These are phyloP conservation scores for Hydra vulgaris DNA, from an alignment of 30 jellyfish, hydroid and myxozoan genomes.

Conservation along the genomic window DNA sequence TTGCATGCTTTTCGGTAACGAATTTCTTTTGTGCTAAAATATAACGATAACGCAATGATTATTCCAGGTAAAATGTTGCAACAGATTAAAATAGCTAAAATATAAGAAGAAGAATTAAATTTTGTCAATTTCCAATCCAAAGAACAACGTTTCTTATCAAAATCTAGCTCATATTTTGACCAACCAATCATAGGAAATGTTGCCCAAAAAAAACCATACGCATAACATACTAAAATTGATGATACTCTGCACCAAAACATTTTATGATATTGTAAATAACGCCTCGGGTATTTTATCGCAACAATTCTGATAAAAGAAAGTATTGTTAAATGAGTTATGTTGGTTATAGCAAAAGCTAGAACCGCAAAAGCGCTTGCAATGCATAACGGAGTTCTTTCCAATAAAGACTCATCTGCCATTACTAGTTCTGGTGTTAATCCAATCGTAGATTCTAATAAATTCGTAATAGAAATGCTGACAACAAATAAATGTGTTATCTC, in stretches of 20 bases:
- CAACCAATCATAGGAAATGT: neutral
- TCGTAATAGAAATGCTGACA: neutral
- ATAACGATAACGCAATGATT: neutral
- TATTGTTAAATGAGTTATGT: neutral
- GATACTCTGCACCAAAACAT: neutral
- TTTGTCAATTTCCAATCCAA: neutral
- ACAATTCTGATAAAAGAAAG: neutral
- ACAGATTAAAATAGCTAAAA: neutral
- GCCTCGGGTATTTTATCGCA: neutral
- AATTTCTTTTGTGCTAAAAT: neutral
- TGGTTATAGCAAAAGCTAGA: neutral
- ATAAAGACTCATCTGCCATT: neutral
- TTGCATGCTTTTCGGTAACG: neutral
- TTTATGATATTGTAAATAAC: neutral
- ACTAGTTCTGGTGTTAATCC: neutral
- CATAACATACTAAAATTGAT: neutral
- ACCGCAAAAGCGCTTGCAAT: neutral
- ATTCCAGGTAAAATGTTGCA: neutral
- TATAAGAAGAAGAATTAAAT: neutral
- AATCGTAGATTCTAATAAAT: neutral
- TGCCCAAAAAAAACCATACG: constrained; percentile 4
- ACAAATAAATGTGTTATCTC: neutral
- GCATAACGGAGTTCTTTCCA: neutral
- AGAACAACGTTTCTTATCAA: constrained; percentile 8
- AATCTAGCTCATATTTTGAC: constrained; percentile 1